These are phyloP conservation scores for Nesometra sesokonis DNA, from an alignment of 35 echinoderm and acorn worm genomes.

Conservation along the genomic window DNA sequence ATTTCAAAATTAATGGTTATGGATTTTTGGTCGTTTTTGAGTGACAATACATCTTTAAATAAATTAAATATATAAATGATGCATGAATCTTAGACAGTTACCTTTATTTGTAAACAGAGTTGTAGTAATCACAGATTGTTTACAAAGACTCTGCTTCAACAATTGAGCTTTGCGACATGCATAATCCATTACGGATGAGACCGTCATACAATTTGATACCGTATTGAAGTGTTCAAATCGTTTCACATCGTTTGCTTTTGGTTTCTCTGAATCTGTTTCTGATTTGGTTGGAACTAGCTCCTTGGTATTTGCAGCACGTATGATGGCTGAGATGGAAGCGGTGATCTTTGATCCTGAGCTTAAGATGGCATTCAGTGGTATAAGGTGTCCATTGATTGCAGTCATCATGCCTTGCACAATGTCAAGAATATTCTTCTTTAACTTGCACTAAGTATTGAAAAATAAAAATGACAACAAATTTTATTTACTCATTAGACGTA, in stretches of 20 bases:
- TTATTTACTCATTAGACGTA: no score
- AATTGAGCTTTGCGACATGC: background rate
- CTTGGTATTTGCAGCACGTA: background rate
- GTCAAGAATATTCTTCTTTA: background rate
- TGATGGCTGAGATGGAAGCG: background rate
- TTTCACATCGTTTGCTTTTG: background rate
- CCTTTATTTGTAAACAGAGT: background rate
- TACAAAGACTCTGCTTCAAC: background rate
- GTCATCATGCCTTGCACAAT: background rate
- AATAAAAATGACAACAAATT: no score
- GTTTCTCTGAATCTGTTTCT: background rate
- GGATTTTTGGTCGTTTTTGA: no score
- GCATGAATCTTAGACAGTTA: background rate
- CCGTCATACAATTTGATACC: background rate
- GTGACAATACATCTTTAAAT: no score
- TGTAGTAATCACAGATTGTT: background rate
- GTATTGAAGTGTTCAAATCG: background rate
- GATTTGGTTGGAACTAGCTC: background rate
- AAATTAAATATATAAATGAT: no score
- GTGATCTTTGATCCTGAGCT: background rate
- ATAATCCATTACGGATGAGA: background rate
- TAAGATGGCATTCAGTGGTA: background rate
- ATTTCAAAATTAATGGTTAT: no score
- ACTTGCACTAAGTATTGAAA: background rate
- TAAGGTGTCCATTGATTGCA: background rate